phyloP scores from a whole-genome alignment of 2,797 vertebrate genomes.

The Chelidonichthys spinosus region DNA sequence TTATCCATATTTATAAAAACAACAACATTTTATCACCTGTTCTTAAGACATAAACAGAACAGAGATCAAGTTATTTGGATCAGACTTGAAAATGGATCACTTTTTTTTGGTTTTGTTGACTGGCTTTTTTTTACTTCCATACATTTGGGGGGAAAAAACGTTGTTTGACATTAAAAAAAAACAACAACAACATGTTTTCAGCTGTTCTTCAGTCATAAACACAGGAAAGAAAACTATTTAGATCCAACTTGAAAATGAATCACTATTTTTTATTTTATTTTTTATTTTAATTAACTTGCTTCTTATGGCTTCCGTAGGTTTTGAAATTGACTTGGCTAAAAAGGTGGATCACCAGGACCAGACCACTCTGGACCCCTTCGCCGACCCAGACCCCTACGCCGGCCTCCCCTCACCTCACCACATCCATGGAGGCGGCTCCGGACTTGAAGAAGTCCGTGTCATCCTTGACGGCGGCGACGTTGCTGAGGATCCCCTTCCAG shows the following conservation, averaged over 20 bases:
- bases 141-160: no score
- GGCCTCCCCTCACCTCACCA: conserved; percentile 88
- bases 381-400: background rate
- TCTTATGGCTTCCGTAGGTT: background rate
- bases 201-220: background rate
- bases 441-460: conserved; percentile 98
- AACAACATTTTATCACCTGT: no score
- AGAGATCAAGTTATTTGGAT: no score
- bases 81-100: no score
- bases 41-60: no score
- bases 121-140: no score
- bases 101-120: no score
- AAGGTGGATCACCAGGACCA: background rate
- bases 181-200: no score
- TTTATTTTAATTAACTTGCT: background rate
- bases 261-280: no score
- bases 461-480: conserved; percentile 87
- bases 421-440: conserved; percentile 97
- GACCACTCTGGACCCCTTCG: no score
- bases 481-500: conserved; percentile 95
- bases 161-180: no score
- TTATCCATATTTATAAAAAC: no score
- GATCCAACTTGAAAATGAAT: background rate
- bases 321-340: background rate
- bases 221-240: background rate